phyloP scores from a whole-genome alignment of 1,140 invertebrate species.

The Sesamia nonagrioides region DNA sequence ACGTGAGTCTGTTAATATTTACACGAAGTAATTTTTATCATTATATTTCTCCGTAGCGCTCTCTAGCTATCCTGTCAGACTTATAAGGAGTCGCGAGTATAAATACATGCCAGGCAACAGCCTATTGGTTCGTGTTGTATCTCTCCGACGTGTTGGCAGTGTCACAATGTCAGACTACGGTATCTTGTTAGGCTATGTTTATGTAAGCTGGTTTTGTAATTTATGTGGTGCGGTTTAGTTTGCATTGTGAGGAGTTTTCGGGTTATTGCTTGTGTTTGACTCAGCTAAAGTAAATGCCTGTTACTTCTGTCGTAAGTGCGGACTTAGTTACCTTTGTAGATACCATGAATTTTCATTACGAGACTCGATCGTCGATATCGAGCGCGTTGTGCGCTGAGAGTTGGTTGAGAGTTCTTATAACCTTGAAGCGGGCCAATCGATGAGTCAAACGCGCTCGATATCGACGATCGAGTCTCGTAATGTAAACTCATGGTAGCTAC shows the following conservation, averaged over 20 bases:
- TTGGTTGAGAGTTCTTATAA: no score
- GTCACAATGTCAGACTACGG: background rate
- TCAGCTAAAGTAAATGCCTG: no score
- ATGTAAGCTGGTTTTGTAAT: background rate
- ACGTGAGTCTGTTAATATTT: background rate
- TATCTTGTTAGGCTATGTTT: background rate
- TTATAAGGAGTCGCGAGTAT: background rate
- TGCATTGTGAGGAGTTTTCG: background rate
- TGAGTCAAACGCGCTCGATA: no score
- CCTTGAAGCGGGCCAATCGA: no score
- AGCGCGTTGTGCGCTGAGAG: no score
- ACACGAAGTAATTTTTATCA: background rate
- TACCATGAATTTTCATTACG: no score
- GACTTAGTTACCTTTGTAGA: no score
- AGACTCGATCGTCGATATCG: no score
- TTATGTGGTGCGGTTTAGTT: background rate
- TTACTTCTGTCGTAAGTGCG: no score
- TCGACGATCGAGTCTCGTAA: no score
- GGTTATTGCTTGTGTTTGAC: background rate
- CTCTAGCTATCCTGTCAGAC: background rate
- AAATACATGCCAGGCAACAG: background rate
- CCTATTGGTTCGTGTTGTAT: slow-evolving; percentile 22
- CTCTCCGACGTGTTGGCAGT: background rate
- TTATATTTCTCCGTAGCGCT: background rate
- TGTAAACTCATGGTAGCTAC: no score